Conservation (phyloP, 2,113 vertebrate genomes). For the Hylia prasina region DNA sequence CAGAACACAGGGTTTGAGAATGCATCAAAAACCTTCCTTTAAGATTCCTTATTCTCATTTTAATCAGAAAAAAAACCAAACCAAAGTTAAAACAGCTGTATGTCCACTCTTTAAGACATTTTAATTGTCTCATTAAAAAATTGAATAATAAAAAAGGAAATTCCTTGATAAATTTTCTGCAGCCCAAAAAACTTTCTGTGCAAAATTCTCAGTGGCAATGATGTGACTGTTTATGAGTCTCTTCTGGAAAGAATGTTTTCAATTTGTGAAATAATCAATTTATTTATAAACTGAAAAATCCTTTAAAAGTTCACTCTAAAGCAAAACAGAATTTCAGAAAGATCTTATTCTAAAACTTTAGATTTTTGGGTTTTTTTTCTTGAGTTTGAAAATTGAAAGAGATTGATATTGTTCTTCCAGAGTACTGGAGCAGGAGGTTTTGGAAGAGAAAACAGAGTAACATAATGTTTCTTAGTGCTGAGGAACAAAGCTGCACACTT, state of each 20-base stretch:
- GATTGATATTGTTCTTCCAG: not conserved
- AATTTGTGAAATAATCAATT: not conserved
- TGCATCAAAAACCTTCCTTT: not conserved
- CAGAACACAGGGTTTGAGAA: not conserved
- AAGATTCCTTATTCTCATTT: not conserved
- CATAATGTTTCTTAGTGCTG: not conserved
- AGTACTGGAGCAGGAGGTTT: not conserved
- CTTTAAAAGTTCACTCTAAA: not conserved
- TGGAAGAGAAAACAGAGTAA: not conserved
- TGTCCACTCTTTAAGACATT: not conserved
- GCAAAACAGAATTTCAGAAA: not conserved
- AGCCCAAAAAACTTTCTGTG: not conserved
- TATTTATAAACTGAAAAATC: not conserved
- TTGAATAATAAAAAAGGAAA: not conserved
- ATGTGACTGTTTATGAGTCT: not conserved
- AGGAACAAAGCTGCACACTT: not conserved
- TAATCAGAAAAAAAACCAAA: not conserved
- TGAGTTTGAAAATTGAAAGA: not conserved
- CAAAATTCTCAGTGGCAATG: not conserved
- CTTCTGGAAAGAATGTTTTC: not conserved
- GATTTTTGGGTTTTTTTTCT: not conserved
- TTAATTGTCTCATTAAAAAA: not conserved
- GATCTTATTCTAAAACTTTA: not conserved
- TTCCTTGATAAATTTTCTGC: not conserved
- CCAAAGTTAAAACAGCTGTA: not conserved